phyloP scores from a whole-genome alignment of 1,140 invertebrate genomes.

The Nomia melanderi region DNA sequence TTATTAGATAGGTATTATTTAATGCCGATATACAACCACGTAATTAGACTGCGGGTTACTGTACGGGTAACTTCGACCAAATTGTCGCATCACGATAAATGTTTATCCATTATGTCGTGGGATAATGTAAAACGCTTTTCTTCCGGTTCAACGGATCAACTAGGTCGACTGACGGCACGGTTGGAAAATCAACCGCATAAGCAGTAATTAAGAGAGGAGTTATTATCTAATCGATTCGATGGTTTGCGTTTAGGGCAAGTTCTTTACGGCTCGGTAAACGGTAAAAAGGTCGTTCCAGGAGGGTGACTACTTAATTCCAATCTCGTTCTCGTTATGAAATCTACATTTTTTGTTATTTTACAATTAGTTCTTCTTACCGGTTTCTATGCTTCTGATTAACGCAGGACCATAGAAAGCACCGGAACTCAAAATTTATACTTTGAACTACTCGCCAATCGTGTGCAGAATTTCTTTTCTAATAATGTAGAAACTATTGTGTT shows the following conservation, averaged over 20 bases:
- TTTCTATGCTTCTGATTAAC: too few relatives aligned
- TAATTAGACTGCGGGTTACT: not conserved
- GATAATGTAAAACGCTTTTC: not conserved
- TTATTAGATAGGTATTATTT: too few relatives aligned
- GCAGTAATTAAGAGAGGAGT: slow-evolving; percentile 5
- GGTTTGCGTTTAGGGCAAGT: not conserved
- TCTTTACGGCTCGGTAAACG: too few relatives aligned
- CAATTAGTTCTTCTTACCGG: too few relatives aligned
- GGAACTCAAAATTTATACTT: too few relatives aligned
- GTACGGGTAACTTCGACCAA: not conserved
- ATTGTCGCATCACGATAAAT: slow-evolving; percentile 7
- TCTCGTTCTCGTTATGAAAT: too few relatives aligned
- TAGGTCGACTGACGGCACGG: not conserved
- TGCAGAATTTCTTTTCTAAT: too few relatives aligned
- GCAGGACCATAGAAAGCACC: too few relatives aligned
- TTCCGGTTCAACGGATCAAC: not conserved
- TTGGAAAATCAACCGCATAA: slow-evolving; percentile 5
- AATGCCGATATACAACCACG: not conserved
- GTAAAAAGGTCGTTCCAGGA: not conserved
- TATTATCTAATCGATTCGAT: slow-evolving; percentile 3
- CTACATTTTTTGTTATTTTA: too few relatives aligned
- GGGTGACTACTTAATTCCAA: not conserved
- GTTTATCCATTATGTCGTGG: not conserved
- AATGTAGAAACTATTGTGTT: too few relatives aligned
- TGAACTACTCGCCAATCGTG: too few relatives aligned